These are phyloP conservation scores for Esperia sulphurella DNA, from an alignment of 2,888 invertebrate species.

Conservation along the genomic window DNA sequence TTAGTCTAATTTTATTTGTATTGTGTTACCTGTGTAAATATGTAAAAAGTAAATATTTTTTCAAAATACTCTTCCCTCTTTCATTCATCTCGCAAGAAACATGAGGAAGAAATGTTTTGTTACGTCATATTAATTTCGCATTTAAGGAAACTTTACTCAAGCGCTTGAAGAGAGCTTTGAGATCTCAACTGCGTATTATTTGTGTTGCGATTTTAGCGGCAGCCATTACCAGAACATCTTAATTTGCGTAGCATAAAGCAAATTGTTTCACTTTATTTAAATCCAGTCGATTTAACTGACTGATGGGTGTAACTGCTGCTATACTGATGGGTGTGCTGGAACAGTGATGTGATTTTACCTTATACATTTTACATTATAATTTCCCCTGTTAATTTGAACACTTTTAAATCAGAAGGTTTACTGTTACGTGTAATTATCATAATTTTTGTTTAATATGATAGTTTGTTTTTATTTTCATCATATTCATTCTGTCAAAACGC, in stretches of 20 bases:
- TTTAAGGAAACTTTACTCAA: slow-evolving; percentile 23
- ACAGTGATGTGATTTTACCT: no score
- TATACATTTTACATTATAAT: no score
- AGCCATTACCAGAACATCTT: slow-evolving; percentile 24
- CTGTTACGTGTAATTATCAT: no score
- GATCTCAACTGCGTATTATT: slow-evolving; percentile 36
- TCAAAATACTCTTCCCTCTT: slow-evolving; percentile 34
- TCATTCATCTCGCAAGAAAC: slow-evolving; percentile 5
- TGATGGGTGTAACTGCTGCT: background rate
- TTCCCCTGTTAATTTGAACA: no score
- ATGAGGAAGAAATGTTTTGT: background rate
- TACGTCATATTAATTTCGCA: slow-evolving; percentile 19
- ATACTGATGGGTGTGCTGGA: no score
- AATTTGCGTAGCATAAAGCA: slow-evolving; percentile 31
- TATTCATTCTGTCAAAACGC: no score
- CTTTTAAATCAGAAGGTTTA: no score
- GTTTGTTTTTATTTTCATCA: no score
- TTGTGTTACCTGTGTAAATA: slow-evolving; percentile 46
- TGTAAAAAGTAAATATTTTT: slow-evolving; percentile 73
- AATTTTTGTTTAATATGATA: no score
- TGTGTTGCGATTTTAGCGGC: slow-evolving; percentile 33
- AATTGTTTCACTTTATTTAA: slow-evolving; percentile 32
- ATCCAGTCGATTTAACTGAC: slow-evolving; percentile 16
- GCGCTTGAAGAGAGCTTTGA: slow-evolving; percentile 31
- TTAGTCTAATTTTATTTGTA: slow-evolving; percentile 14